phyloP scores from a whole-genome alignment of 92 coral and sea anemone species.

The Plumapathes pennacea region DNA sequence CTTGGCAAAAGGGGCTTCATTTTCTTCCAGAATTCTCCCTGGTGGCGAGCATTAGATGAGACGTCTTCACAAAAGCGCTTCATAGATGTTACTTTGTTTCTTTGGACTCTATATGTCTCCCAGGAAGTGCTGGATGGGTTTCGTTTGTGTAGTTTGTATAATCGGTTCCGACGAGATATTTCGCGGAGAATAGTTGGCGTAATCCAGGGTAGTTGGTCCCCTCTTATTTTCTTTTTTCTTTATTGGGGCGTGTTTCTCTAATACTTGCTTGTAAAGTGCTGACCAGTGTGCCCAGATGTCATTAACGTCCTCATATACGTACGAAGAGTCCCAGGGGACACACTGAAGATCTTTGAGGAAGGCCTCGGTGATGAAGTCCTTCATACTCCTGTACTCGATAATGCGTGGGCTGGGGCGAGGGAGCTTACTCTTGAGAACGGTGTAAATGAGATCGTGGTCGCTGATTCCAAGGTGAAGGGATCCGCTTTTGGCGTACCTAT shows the following conservation, averaged over 20 bases:
- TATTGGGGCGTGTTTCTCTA: slow-evolving; percentile 51
- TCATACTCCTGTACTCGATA: slow-evolving; percentile 30
- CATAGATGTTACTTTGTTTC: slow-evolving; percentile 40
- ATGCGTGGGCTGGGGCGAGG: slow-evolving; percentile 39
- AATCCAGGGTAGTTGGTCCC: slow-evolving; percentile 71
- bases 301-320: slow-evolving; percentile 26
- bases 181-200: slow-evolving; percentile 34
- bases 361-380: background rate
- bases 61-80: slow-evolving; percentile 47
- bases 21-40: slow-evolving; percentile 61
- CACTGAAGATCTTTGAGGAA: slow-evolving; percentile 19
- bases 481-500: slow-evolving; percentile 47
- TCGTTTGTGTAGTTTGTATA: slow-evolving; percentile 26
- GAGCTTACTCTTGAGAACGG: slow-evolving; percentile 39
- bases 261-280: slow-evolving; percentile 21
- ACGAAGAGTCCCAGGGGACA: slow-evolving; percentile 58
- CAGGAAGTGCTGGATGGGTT: slow-evolving; percentile 35
- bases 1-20: slow-evolving; percentile 37
- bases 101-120: slow-evolving; percentile 35
- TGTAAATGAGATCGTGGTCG: slow-evolving; percentile 50
- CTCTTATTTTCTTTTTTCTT: slow-evolving; percentile 43
- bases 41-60: slow-evolving; percentile 32
- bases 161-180: slow-evolving; percentile 30
- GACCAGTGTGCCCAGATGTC: slow-evolving; percentile 62
- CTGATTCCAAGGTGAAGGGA: slow-evolving; percentile 62